Evolutionary conservation across 2,797 vertebrate genomes (phyloP).

Genomic region (Anguilla megastoma): DNA sequence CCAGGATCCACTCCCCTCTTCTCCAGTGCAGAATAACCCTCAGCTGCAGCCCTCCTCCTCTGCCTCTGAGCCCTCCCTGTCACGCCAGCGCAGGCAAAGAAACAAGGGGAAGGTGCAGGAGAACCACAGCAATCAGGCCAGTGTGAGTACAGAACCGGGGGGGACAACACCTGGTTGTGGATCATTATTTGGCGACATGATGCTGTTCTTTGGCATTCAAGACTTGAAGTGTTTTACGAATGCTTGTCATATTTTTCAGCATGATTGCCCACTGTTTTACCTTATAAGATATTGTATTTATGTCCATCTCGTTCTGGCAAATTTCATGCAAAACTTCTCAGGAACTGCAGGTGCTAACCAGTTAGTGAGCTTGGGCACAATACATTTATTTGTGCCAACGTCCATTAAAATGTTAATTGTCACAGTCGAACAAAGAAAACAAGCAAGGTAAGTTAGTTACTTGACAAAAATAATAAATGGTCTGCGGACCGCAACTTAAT

Average conservation of each 20-base stretch:
- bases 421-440: not conserved
- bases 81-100: conserved; percentile 65
- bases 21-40: conserved; percentile 36
- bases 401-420: not conserved
- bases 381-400: not conserved
- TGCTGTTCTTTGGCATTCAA: not conserved
- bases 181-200: not conserved
- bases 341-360: not conserved
- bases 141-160: conserved; percentile 52
- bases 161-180: not conserved
- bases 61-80: conserved; percentile 70
- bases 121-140: conserved; percentile 51
- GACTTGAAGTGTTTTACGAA: not conserved
- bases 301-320: not conserved
- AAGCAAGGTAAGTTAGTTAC: not conserved
- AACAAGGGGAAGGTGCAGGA: conserved; percentile 51
- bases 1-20: conserved; percentile 47
- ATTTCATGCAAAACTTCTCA: not conserved
- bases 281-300: not conserved
- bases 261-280: not conserved
- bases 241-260: conserved; percentile 14
- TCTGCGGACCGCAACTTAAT: no score
- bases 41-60: conserved; percentile 57
- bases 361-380: not conserved
- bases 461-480: no score